Percentiles rank a stretch among this genome's conserved stretches.
phyloP scores from a whole-genome alignment of 2,888 invertebrate species.

The Cordilura impudica region DNA sequence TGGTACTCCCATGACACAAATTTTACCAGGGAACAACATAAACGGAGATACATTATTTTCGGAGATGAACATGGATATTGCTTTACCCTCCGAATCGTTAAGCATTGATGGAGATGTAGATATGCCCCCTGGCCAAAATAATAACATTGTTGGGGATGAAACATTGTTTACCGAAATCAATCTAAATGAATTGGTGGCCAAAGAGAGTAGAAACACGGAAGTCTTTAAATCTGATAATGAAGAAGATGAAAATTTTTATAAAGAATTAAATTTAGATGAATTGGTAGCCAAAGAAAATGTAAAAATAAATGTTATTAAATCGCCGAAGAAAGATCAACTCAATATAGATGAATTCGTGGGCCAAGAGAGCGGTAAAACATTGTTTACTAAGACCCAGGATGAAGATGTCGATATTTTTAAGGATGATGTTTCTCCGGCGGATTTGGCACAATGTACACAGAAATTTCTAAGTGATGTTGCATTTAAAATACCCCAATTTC shows the following conservation, averaged over 20 bases:
- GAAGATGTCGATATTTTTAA: conserved; percentile 18
- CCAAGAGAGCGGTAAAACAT: not conserved
- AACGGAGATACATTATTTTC: conserved; percentile 65
- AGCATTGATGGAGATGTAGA: not conserved
- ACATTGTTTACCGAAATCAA: conserved; percentile 69
- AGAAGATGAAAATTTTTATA: conserved; percentile 64
- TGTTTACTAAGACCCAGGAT: conserved; percentile 1
- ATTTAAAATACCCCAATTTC: conserved; percentile 68
- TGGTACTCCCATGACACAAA: conserved; percentile 25
- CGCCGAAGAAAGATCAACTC: not conserved
- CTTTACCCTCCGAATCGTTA: not conserved
- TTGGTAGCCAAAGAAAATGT: not conserved
- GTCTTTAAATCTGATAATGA: not conserved
- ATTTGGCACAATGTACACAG: conserved; percentile 72
- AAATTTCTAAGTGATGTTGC: conserved; percentile 73
- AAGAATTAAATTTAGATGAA: conserved; percentile 64
- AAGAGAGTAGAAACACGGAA: not conserved
- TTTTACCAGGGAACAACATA: conserved; percentile 16
- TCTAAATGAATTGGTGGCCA: conserved; percentile 50
- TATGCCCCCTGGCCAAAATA: not conserved
- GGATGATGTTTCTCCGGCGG: conserved; percentile 60
- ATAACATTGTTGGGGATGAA: conserved; percentile 56
- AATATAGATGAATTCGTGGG: not conserved
- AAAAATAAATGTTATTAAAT: not conserved
- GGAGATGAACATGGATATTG: conserved; percentile 65